Conservation (phyloP, 1,140 invertebrate genomes). For the Aphaenogaster ashmeadi region DNA sequence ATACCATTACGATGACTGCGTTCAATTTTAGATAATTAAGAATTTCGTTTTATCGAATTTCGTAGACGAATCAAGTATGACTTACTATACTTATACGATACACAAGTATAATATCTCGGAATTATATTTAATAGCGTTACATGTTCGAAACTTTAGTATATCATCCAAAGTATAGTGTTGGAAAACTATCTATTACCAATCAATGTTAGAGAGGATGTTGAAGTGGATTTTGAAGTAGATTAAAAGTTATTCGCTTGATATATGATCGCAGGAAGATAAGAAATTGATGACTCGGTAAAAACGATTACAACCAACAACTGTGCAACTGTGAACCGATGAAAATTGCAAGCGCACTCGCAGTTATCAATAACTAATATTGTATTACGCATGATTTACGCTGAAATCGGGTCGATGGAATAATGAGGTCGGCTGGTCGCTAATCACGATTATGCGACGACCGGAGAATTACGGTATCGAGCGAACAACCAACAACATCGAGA, state of each 20-base stretch:
- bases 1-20: background rate
- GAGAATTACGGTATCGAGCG: conserved; percentile 30
- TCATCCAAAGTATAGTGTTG: background rate
- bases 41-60: background rate
- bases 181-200: background rate
- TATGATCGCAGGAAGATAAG: background rate
- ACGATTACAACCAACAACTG: conserved; percentile 12
- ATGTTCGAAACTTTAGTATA: background rate
- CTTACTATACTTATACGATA: background rate
- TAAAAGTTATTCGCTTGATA: conserved; percentile 16
- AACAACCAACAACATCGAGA: background rate
- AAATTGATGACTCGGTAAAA: conserved; percentile 28
- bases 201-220: background rate
- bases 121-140: background rate
- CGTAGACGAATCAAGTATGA: background rate
- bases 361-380: conserved; percentile 49
- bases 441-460: conserved; percentile 38
- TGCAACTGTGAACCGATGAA: background rate
- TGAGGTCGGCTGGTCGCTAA: conserved; percentile 18
- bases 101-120: background rate
- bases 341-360: conserved; percentile 1
- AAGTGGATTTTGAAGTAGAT: conserved; percentile 1
- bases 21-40: conserved; percentile 14
- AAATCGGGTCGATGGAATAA: conserved; percentile 49
- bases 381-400: conserved; percentile 41